Evolutionary conservation across 1,140 invertebrate genomes (phyloP).

Genomic region (Sarcophaga bullata): DNA sequence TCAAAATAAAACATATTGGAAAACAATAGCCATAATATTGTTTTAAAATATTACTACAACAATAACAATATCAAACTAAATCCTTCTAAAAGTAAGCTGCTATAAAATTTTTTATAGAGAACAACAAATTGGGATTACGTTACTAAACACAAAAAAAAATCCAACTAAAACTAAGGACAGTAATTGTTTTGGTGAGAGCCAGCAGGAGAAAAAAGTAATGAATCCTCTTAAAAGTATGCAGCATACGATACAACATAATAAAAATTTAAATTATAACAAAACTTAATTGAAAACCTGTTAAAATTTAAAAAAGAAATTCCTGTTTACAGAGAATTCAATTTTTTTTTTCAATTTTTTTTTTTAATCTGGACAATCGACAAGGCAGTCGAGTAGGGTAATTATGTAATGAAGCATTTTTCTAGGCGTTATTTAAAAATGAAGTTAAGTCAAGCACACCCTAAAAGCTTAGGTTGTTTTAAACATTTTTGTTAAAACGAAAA

Average conservation of each 20-base stretch:
- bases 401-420: too few relatives aligned
- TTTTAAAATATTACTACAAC: neutral
- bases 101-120: neutral
- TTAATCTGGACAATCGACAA: too few relatives aligned
- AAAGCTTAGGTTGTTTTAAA: too few relatives aligned
- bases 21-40: neutral
- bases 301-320: too few relatives aligned
- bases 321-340: too few relatives aligned
- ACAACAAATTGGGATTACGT: constrained; percentile 1
- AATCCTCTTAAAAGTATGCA: constrained; percentile 12
- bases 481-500: too few relatives aligned
- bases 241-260: neutral
- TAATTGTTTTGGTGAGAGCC: neutral
- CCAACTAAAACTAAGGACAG: neutral
- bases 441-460: too few relatives aligned
- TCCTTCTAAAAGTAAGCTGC: neutral
- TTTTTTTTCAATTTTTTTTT: too few relatives aligned
- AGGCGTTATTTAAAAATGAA: too few relatives aligned
- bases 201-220: neutral
- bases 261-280: too few relatives aligned
- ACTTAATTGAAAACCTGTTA: too few relatives aligned
- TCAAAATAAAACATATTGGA: neutral
- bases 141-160: neutral
- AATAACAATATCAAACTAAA: neutral
- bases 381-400: too few relatives aligned